These are phyloP conservation scores for Rhogogaster chlorosoma DNA, from an alignment of 2,888 invertebrate genomes.

Conservation along the genomic window DNA sequence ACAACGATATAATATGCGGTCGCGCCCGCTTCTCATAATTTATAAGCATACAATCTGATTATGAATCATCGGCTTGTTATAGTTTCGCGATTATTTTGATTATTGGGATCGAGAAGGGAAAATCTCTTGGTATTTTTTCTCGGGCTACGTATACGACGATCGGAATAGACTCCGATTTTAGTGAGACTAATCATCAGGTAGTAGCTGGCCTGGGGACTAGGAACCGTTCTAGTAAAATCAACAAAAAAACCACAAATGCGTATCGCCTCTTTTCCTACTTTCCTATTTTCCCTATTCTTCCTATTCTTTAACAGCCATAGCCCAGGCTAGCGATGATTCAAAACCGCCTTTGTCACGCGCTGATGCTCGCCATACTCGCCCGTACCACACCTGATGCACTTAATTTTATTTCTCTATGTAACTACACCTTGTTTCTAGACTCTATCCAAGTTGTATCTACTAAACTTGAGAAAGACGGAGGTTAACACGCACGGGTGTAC, in stretches of 20 bases:
- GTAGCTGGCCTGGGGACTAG: not conserved
- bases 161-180: conserved; percentile 37
- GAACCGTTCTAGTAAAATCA: conserved; percentile 32
- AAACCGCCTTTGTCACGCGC: conserved; percentile 42
- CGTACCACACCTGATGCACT: not conserved
- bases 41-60: not conserved
- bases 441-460: not conserved
- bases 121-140: no score
- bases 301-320: not conserved
- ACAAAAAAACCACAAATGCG: conserved; percentile 47
- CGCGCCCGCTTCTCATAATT: conserved; percentile 6
- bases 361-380: conserved; percentile 1
- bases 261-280: conserved; percentile 45
- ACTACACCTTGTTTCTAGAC: not conserved
- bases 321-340: conserved; percentile 13
- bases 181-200: conserved; percentile 47
- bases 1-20: not conserved
- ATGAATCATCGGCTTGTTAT: no score
- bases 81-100: no score
- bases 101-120: no score
- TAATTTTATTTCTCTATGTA: not conserved
- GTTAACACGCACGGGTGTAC: not conserved
- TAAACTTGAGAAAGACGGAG: not conserved
- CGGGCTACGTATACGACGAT: no score
- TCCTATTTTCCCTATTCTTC: not conserved